phyloP scores from a whole-genome alignment of 2,113 vertebrate species.

The Eupsittula cactorum region DNA sequence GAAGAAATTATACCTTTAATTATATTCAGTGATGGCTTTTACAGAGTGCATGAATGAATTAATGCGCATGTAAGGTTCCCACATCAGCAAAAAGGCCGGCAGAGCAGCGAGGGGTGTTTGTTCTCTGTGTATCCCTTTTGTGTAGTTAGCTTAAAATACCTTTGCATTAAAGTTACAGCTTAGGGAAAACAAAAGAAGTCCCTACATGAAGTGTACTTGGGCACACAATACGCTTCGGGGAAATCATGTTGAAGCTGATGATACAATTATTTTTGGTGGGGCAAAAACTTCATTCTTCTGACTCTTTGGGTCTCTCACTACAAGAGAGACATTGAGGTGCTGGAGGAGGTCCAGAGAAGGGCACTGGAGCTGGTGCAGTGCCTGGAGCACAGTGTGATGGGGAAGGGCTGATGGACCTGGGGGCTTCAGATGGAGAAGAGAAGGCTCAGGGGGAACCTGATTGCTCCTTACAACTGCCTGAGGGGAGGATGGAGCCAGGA shows the following conservation, averaged over 20 bases:
- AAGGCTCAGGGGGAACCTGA: neutral
- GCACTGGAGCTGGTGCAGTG: neutral
- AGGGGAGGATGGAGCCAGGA: neutral
- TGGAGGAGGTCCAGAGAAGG: neutral
- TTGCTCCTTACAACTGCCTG: rapidly evolving
- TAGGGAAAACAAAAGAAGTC: neutral
- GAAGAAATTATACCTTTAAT: conserved; percentile 21
- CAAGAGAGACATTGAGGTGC: neutral
- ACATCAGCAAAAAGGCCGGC: neutral
- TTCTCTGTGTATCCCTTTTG: neutral
- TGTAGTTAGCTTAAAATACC: neutral
- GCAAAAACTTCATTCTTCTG: neutral
- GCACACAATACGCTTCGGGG: neutral
- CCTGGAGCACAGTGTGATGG: neutral
- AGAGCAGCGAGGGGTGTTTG: neutral
- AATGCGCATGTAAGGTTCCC: neutral
- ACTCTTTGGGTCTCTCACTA: neutral
- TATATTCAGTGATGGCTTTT: conserved; percentile 4
- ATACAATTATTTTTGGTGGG: neutral
- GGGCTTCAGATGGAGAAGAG: neutral
- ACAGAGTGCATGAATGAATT: neutral
- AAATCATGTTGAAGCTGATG: neutral
- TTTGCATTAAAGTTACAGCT: neutral
- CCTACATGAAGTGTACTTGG: rapidly evolving
- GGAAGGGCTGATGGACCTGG: neutral